Evolutionary conservation across 2,888 invertebrate genomes (phyloP).

Genomic region (Macrosoma leucophasiata): DNA sequence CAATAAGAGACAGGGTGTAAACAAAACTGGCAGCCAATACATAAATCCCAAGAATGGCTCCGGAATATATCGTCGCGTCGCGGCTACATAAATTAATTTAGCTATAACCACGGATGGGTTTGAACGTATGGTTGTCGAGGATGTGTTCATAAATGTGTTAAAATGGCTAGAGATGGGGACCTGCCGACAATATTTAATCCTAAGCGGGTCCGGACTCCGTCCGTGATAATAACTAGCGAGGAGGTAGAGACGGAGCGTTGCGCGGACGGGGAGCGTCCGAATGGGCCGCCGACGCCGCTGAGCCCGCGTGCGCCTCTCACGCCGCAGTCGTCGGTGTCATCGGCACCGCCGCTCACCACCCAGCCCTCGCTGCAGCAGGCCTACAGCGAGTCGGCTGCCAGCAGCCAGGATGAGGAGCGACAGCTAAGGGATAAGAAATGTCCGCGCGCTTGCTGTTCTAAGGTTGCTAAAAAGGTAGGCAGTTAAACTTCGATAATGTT

Average conservation of each 20-base stretch:
- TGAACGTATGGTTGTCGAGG: slow-evolving; percentile 2
- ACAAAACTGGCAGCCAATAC: too few species aligned
- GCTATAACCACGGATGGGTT: slow-evolving; percentile 18
- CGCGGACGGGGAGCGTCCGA: slow-evolving; percentile 54
- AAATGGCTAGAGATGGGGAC: slow-evolving; percentile 83
- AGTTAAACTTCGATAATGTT: too few species aligned
- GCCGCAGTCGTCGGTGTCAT: slow-evolving; percentile 66
- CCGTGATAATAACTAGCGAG: slow-evolving; percentile 81
- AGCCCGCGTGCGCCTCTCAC: slow-evolving; percentile 64
- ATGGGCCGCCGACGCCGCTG: slow-evolving; percentile 65
- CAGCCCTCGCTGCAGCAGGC: slow-evolving; percentile 69
- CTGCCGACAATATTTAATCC: slow-evolving; percentile 90
- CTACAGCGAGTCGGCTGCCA: slow-evolving; percentile 71
- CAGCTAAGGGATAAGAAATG: slow-evolving; percentile 73
- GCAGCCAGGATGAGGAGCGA: slow-evolving; percentile 78
- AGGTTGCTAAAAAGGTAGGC: slow-evolving; percentile 86
- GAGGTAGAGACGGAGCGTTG: slow-evolving; percentile 66
- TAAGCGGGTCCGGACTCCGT: slow-evolving; percentile 80
- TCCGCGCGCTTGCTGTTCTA: slow-evolving; percentile 86
- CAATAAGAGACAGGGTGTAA: too few species aligned
- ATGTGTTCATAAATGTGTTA: slow-evolving; percentile 16
- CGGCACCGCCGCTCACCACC: slow-evolving; percentile 62
- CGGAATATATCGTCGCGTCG: too few species aligned
- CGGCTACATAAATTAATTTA: slow-evolving; percentile 31
- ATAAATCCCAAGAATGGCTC: too few species aligned